These are phyloP conservation scores for Odobenus rosmarus DNA, from an alignment of 2,113 vertebrate genomes.

Conservation along the genomic window DNA sequence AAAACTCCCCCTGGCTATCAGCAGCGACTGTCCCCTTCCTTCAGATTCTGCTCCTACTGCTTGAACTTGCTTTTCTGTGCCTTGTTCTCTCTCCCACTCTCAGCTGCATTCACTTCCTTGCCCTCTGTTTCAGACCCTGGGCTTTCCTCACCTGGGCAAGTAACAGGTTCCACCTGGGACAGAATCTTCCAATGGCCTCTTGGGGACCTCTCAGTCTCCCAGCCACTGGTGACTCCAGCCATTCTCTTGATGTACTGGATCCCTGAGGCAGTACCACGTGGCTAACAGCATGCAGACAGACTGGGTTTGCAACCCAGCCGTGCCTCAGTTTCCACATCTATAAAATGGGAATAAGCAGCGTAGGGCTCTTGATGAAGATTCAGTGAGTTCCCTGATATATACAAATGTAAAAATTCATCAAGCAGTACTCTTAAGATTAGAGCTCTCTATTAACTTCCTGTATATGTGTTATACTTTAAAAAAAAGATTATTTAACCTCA, in stretches of 20 bases:
- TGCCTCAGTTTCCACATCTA: conserved; percentile 34
- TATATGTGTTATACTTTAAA: neutral
- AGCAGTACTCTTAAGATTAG: neutral
- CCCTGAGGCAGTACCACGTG: neutral
- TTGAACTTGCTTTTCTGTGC: neutral
- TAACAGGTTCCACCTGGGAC: neutral
- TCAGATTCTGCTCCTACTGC: neutral
- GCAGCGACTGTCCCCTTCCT: too few relatives aligned
- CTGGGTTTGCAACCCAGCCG: neutral
- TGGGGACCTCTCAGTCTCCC: neutral
- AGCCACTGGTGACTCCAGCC: neutral
- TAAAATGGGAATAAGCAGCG: neutral
- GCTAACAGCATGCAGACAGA: neutral
- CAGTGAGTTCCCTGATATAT: neutral
- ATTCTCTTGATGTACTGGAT: neutral
- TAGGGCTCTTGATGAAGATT: neutral
- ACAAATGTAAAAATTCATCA: neutral
- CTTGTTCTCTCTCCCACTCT: too few relatives aligned
- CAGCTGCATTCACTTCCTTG: neutral
- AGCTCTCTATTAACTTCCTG: neutral
- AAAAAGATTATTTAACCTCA: neutral
- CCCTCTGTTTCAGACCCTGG: neutral
- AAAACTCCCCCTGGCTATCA: neutral
- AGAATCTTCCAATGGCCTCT: neutral
- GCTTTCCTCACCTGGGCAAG: neutral